Evolutionary conservation across 2,888 invertebrate species (phyloP).

Genomic region (Microctonus brassicae): DNA sequence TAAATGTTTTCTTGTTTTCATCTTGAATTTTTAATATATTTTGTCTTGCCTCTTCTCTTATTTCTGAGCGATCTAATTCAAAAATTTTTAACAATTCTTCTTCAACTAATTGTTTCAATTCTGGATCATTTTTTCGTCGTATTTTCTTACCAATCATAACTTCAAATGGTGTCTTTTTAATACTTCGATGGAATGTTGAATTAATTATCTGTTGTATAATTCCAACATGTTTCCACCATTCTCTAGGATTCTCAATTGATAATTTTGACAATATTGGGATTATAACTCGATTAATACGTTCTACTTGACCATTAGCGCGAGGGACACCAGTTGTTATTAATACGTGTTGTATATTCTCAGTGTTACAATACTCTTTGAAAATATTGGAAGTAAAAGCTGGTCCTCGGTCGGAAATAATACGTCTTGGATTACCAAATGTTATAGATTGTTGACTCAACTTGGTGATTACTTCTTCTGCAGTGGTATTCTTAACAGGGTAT

Average conservation of each 20-base stretch:
- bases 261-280: too few species aligned
- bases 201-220: too few species aligned
- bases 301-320: too few species aligned
- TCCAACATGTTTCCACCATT: too few species aligned
- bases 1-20: background rate
- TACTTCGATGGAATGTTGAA: too few species aligned
- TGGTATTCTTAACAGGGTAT: slow-evolving; percentile 52
- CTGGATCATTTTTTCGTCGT: too few species aligned
- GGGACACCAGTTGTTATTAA: slow-evolving; percentile 26
- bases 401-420: slow-evolving; percentile 61
- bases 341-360: slow-evolving; percentile 25
- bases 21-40: background rate
- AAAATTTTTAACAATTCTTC: too few species aligned
- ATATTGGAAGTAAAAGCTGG: slow-evolving; percentile 61
- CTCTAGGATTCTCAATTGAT: too few species aligned
- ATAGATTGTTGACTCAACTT: slow-evolving; percentile 55
- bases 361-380: slow-evolving; percentile 54
- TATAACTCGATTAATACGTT: too few species aligned
- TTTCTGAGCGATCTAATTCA: background rate
- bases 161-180: too few species aligned
- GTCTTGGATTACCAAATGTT: slow-evolving; percentile 61
- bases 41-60: background rate
- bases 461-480: slow-evolving; percentile 54
- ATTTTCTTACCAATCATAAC: too few species aligned
- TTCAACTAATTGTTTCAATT: too few species aligned